Evolutionary conservation across 2,113 vertebrate genomes (phyloP), one percentile per base, ranked within the genome.

Genomic region (Lepidothrix coronata): DNA sequence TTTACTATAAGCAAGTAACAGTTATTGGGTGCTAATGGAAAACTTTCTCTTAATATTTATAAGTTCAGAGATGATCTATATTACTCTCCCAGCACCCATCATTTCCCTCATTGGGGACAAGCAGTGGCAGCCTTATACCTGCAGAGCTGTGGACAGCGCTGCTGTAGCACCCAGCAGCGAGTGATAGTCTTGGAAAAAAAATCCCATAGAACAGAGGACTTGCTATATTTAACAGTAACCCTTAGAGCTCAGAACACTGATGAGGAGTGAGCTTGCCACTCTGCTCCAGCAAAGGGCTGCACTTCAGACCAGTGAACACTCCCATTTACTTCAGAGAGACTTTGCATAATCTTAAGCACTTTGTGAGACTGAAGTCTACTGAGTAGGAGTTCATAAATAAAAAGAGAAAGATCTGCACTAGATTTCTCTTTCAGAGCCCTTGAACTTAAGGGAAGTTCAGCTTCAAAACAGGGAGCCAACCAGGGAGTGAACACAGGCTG

Each of bases 281-380:
- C 91, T 81, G 96, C 71, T 75, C 95, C 88, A 66, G 83, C 76
- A 79, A 72, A 84, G 85, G 83, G 41, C 76, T 85, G 54, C 48
- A 14, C 54, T 41, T 91, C 57, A 66, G 78, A 82, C 24, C 5
- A 65, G 52, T 68, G 92, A 93, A 61, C 6, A 23, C 52, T 81
- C 90, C 79, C 3, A 1, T 57, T 88, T 41, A 49, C 92, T 89
- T 93, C 95, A 94, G 91, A 93, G 93, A 71, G 76, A 33, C 73
- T 94, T 78, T 94, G 88, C 91, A 68, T 94, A 58, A 93, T 88
- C 70, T 89, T 95, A 48, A 90, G 49, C 79, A 46, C 90, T 97
- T 84, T 78, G 86, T 25, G 46, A 91, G 79, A 62, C 35, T 90
- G 83, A 96, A 68, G 66, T 72, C 92, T 84, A 65, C 52, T 39